Percentiles rank a stretch among this genome's conserved stretches.
These are phyloP conservation scores for Hedychridium roseum DNA, from an alignment of 2,888 invertebrate species.

Conservation along the genomic window DNA sequence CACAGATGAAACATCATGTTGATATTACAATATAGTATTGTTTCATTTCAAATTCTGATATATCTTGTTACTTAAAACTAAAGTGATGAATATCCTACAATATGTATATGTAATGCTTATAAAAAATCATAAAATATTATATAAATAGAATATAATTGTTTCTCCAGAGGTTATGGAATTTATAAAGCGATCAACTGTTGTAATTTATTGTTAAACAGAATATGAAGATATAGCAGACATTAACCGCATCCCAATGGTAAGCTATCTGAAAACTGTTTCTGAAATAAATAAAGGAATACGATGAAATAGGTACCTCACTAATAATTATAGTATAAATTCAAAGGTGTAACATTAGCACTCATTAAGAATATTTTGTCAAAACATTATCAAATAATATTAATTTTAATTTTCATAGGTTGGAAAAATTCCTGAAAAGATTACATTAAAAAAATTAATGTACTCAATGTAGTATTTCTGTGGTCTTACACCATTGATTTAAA, in stretches of 20 bases:
- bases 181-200: conserved; percentile 46
- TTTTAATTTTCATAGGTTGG: conserved; percentile 30
- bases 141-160: conserved; percentile 41
- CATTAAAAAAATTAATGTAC: not conserved
- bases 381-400: conserved; percentile 21
- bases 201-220: conserved; percentile 42
- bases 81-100: conserved; percentile 45
- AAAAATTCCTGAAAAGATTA: conserved; percentile 3
- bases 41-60: conserved; percentile 33
- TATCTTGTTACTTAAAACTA: conserved; percentile 43
- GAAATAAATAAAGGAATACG: conserved; percentile 62
- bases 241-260: conserved; percentile 61
- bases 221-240: conserved; percentile 60
- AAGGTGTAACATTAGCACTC: conserved; percentile 54
- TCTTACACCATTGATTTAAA: conserved; percentile 59
- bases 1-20: conserved; percentile 40
- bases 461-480: conserved; percentile 34
- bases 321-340: conserved; percentile 43
- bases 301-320: conserved; percentile 44
- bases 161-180: conserved; percentile 33
- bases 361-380: conserved; percentile 26
- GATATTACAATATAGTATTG: conserved; percentile 37
- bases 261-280: conserved; percentile 64
- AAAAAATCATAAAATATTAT: conserved; percentile 35
- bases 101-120: conserved; percentile 30